Percentiles rank a stretch among this genome's conserved stretches.
These are phyloP conservation scores for Odontomachus brunneus DNA, from an alignment of 1,140 invertebrate genomes.

Conservation along the genomic window DNA sequence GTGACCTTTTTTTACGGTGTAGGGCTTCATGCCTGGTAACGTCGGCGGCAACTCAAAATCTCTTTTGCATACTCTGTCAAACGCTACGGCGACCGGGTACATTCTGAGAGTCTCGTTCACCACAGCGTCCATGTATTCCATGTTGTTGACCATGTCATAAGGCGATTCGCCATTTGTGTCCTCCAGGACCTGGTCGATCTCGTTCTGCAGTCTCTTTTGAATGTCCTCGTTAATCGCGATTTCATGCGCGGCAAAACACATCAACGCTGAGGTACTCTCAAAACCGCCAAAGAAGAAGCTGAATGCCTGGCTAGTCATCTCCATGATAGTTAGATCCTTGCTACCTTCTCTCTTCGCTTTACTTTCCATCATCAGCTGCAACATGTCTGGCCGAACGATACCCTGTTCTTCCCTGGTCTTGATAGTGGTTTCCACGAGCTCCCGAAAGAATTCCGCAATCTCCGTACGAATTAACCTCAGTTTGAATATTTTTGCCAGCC, in stretches of 20 bases:
- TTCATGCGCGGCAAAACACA: conserved; percentile 84
- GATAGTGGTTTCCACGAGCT: conserved; percentile 1
- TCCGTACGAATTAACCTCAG: conserved; percentile 2
- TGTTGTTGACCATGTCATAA: conserved; percentile 81
- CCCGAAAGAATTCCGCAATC: conserved; percentile 12
- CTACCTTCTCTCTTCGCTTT: not conserved
- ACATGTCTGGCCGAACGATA: conserved; percentile 51
- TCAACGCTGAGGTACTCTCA: conserved; percentile 85
- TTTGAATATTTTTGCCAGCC: not conserved
- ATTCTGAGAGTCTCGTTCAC: conserved; percentile 87
- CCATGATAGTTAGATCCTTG: not conserved
- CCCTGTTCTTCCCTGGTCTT: not conserved
- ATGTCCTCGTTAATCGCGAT: conserved; percentile 86
- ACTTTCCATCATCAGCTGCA: conserved; percentile 55
- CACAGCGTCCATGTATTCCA: conserved; percentile 85
- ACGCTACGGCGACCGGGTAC: conserved; percentile 85
- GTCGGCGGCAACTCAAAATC: conserved; percentile 82
- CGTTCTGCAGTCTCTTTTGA: conserved; percentile 86
- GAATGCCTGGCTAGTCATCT: conserved; percentile 75
- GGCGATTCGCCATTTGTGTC: conserved; percentile 79
- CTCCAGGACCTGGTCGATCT: conserved; percentile 84
- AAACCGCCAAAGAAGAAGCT: conserved; percentile 86
- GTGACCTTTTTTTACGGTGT: conserved; percentile 78
- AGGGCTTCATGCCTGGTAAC: conserved; percentile 57
- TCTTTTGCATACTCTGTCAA: conserved; percentile 86